Evolutionary conservation across 2,797 vertebrate genomes (phyloP).

Genomic region (Pseudopleuronectes americanus): DNA sequence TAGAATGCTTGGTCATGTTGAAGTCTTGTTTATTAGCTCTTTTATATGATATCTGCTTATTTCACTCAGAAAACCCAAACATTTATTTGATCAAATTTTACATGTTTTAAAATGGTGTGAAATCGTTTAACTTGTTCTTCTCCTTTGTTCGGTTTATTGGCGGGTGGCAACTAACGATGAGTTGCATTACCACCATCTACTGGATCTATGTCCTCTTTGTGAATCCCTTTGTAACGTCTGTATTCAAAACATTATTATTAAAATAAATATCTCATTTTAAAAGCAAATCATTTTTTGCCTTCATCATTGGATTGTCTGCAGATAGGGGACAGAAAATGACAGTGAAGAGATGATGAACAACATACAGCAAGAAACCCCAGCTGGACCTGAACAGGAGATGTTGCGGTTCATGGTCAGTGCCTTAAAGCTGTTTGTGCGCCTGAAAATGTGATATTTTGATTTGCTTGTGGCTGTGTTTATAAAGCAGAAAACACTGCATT

Average conservation of each 20-base stretch:
- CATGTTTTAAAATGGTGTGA: too few relatives aligned
- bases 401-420: background rate
- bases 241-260: too few relatives aligned
- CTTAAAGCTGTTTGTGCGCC: background rate
- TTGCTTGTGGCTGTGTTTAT: background rate
- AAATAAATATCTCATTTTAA: too few relatives aligned
- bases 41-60: background rate
- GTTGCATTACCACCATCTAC: too few relatives aligned
- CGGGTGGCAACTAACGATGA: too few relatives aligned
- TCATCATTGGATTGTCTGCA: constrained; percentile 4
- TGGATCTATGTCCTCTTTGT: too few relatives aligned
- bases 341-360: background rate
- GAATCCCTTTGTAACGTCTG: too few relatives aligned
- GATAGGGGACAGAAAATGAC: background rate
- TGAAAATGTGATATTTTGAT: constrained; percentile 3
- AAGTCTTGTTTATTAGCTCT: background rate
- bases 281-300: background rate
- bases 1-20: background rate
- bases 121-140: too few relatives aligned
- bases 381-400: background rate
- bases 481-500: constrained; percentile 11
- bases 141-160: too few relatives aligned
- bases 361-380: background rate
- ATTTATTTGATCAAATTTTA: too few relatives aligned
- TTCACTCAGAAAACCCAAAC: background rate